A percentile compares a stretch with the other conserved stretches of the same genome.
Evolutionary conservation across 2,113 vertebrate genomes (phyloP).

Genomic region (Heloderma charlesbogerti): DNA sequence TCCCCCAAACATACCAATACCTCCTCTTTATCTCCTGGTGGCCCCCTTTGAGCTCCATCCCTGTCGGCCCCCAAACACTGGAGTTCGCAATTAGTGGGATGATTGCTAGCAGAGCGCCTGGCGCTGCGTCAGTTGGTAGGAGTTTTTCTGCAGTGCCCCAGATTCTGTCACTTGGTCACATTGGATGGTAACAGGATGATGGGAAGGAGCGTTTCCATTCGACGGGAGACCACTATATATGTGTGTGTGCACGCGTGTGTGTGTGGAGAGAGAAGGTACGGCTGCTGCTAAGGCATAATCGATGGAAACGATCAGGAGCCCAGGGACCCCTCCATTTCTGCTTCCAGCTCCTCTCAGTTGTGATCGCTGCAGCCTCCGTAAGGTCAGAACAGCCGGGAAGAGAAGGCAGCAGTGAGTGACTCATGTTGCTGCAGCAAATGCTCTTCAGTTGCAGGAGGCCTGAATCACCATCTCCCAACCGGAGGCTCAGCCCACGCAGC

Average conservation of each 20-base stretch:
- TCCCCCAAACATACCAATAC: too few species aligned
- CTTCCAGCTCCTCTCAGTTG: neutral
- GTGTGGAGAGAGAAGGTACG: neutral
- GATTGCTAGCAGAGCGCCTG: too few species aligned
- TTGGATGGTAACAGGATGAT: too few species aligned
- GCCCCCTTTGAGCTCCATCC: too few species aligned
- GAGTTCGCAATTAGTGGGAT: too few species aligned
- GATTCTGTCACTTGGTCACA: neutral
- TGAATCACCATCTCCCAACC: conserved; percentile 67
- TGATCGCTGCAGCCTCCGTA: conserved; percentile 73
- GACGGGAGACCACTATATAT: neutral
- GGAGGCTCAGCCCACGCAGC: conserved; percentile 46
- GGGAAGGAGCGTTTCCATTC: neutral
- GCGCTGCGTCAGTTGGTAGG: too few species aligned
- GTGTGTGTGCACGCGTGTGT: too few species aligned
- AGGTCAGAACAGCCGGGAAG: conserved; percentile 77
- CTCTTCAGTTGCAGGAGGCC: conserved; percentile 73
- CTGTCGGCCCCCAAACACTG: too few species aligned
- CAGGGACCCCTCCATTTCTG: neutral
- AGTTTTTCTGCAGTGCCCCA: too few species aligned
- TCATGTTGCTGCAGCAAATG: conserved; percentile 81
- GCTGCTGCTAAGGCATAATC: neutral
- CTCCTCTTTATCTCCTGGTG: too few species aligned
- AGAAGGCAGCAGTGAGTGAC: conserved; percentile 76
- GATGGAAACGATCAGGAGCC: neutral